These are phyloP conservation scores for Lasioglossum leucozonium DNA, from an alignment of 2,888 invertebrate genomes.

Conservation along the genomic window DNA sequence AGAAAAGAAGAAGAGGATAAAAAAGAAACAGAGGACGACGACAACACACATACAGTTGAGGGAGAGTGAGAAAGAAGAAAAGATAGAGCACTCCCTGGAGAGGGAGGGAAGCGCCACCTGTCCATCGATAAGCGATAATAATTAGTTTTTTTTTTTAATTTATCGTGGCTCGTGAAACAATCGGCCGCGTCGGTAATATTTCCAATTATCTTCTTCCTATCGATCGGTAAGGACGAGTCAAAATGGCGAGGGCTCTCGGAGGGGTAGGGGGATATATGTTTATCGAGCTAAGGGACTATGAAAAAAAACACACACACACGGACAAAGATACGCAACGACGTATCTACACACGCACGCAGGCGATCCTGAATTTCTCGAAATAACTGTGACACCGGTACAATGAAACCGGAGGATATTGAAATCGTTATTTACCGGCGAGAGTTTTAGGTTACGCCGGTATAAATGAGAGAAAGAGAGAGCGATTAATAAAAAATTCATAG, in stretches of 20 bases:
- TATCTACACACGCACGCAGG: not conserved
- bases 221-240: slow-evolving; percentile 60
- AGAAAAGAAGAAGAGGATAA: not conserved
- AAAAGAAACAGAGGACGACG: not conserved
- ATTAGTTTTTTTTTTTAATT: slow-evolving; percentile 45
- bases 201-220: slow-evolving; percentile 53
- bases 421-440: not conserved
- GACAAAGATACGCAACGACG: not conserved
- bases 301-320: slow-evolving; percentile 24
- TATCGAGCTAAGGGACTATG: slow-evolving; percentile 45
- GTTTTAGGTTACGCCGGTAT: not conserved
- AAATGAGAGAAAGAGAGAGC: not conserved
- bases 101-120: slow-evolving; percentile 51
- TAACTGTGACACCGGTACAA: slow-evolving; percentile 3
- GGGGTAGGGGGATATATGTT: slow-evolving; percentile 39
- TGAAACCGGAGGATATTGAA: not conserved
- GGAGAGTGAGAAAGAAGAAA: not conserved
- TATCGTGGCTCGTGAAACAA: slow-evolving; percentile 16
- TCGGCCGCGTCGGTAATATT: slow-evolving; percentile 52
- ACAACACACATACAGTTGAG: not conserved
- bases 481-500: not conserved
- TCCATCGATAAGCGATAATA: slow-evolving; percentile 39
- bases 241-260: slow-evolving; percentile 49
- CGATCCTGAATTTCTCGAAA: slow-evolving; percentile 28
- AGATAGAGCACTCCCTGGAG: not conserved